phyloP scores from a whole-genome alignment of 2,797 vertebrate genomes.

The Falco rusticolus region DNA sequence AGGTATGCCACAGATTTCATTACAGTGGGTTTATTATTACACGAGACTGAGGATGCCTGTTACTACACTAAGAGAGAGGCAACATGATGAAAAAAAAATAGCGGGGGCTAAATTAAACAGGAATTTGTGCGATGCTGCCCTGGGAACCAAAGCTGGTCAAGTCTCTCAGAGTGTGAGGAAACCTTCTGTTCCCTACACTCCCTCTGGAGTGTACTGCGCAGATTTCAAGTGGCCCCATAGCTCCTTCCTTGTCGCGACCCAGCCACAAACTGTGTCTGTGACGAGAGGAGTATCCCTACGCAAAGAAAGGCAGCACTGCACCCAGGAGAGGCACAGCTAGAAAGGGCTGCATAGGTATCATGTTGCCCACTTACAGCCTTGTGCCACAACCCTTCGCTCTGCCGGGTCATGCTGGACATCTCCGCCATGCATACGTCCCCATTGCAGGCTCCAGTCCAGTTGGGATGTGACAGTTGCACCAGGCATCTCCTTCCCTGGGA shows the following conservation, averaged over 20 bases:
- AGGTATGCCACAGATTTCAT: background rate
- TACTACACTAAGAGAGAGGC: background rate
- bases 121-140: background rate
- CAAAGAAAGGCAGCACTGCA: background rate
- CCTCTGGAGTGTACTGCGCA: background rate
- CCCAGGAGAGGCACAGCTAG: background rate
- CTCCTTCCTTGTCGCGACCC: rapidly evolving
- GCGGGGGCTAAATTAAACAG: background rate
- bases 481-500: background rate
- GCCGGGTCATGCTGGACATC: background rate
- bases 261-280: rapidly evolving
- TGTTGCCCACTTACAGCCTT: background rate
- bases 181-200: background rate
- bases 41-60: background rate
- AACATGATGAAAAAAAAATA: background rate
- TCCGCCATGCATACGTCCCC: background rate
- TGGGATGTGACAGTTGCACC: background rate
- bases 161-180: background rate
- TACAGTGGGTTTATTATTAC: background rate
- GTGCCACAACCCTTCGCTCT: background rate
- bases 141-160: background rate
- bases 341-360: background rate
- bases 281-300: background rate
- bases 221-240: background rate
- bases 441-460: background rate